Evolutionary conservation across 2,888 invertebrate genomes (phyloP).

Genomic region (Limnephilus auricula): DNA sequence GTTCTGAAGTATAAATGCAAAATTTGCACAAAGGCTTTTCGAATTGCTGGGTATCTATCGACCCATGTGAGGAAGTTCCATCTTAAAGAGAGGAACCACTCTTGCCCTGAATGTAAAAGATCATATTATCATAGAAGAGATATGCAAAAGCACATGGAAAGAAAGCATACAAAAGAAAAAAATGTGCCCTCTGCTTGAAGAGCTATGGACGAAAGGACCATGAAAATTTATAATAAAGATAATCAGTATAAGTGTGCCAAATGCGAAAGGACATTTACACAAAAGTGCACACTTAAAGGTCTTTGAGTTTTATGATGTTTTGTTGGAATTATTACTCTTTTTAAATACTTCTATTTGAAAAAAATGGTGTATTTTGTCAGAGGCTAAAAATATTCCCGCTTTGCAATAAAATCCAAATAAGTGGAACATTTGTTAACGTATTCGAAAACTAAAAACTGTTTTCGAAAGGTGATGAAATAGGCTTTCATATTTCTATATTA

Average conservation of each 20-base stretch:
- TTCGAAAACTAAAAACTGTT: too few species aligned
- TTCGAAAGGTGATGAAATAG: too few species aligned
- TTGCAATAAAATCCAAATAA: too few species aligned
- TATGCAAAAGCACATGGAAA: neutral
- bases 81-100: neutral
- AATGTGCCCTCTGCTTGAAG: neutral
- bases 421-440: too few species aligned
- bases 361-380: too few species aligned
- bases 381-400: too few species aligned
- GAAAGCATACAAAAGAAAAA: constrained; percentile 3
- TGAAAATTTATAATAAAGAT: constrained; percentile 27
- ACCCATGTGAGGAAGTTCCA: neutral
- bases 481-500: too few species aligned
- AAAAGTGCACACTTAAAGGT: constrained; percentile 12
- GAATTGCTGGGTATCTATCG: neutral
- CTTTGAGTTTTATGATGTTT: too few species aligned
- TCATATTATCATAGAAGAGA: neutral
- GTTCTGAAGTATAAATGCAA: constrained; percentile 5
- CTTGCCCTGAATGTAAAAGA: neutral
- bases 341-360: too few species aligned
- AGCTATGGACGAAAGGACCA: constrained; percentile 16
- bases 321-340: too few species aligned
- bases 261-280: constrained; percentile 18
- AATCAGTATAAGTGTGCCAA: neutral
- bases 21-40: constrained; percentile 11